Evolutionary conservation across 2,888 invertebrate species (phyloP), one percentile per base, ranked within the genome.

Genomic region (Caenorhabditis imperialis): DNA sequence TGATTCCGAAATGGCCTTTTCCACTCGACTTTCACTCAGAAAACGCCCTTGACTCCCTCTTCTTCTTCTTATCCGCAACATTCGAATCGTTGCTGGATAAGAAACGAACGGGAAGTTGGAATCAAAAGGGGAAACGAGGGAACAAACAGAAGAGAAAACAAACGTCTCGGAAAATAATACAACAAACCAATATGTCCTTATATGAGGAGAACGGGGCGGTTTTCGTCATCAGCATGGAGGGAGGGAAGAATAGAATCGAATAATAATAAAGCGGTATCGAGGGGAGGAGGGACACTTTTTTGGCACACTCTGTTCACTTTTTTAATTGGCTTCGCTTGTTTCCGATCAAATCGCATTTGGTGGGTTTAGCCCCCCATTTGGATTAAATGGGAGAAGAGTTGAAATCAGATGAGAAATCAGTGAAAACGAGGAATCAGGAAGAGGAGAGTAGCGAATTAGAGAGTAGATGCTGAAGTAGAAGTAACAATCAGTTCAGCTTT

Each of bases 241-340:
- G n/a, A n/a, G n/a, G n/a, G n/a, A n/a, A n/a, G n/a, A n/a, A n/a
- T n/a, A n/a, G n/a, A n/a, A 65, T 30, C 7, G 10, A 6, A 65
- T 55, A 47, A 67, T 67, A 67, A 67, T 67, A 67, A 67, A 57
- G 67, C 57, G 67, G 47, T 47, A 42, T 14, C 18, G 48, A 62
- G 25, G 45, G 61, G 47, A 51, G 51, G 51, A 25, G n/a, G n/a
- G n/a, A n/a, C n/a, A n/a, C n/a, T n/a, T n/a, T n/a, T n/a, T n/a
- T n/a, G n/a, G n/a, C n/a, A n/a, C n/a, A n/a, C n/a, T n/a, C n/a
- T n/a, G n/a, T 60, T 60, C 51, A 30, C 38, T 54, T 55, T 38
- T 25, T 57, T 67, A 67, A 67, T 67, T 57, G 67, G 57, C 48
- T 65, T 48, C 55, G 65, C 20, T 30, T 30, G 50, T 67, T 51